Percentiles rank a stretch among this genome's conserved stretches.
Evolutionary conservation across 2,113 vertebrate species (phyloP).

Genomic region (Erinaceus europaeus): DNA sequence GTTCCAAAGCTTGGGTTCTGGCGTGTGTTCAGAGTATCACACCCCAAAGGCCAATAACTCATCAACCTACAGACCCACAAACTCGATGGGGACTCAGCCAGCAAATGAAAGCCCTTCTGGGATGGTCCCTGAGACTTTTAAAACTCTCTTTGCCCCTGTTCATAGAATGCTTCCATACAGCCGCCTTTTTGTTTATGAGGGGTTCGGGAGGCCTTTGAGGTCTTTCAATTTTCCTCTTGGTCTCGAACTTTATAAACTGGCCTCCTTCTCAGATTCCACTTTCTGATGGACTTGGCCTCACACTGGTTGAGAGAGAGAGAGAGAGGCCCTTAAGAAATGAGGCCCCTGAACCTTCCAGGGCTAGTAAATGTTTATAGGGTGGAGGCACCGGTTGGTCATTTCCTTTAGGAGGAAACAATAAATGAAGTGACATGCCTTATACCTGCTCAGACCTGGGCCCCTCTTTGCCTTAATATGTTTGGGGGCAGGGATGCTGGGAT

Average conservation of each 20-base stretch:
- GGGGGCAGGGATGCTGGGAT: neutral
- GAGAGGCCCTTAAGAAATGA: slow-evolving; percentile 59
- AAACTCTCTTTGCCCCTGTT: neutral
- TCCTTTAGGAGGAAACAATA: slow-evolving; percentile 94
- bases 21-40: neutral
- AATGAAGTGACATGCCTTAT: slow-evolving; percentile 86
- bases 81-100: slow-evolving; percentile 1
- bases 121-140: neutral
- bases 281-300: slow-evolving; percentile 70
- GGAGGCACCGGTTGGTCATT: slow-evolving; percentile 87
- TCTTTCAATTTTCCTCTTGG: slow-evolving; percentile 47
- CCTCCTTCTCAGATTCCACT: slow-evolving; percentile 63
- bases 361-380: slow-evolving; percentile 84
- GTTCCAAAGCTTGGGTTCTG: neutral
- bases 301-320: slow-evolving; percentile 66
- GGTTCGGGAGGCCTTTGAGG: neutral
- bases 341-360: slow-evolving; percentile 79
- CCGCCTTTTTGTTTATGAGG: neutral
- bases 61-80: neutral
- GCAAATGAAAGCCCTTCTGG: no score
- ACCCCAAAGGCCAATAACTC: neutral
- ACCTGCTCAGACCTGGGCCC: slow-evolving; percentile 80
- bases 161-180: no score
- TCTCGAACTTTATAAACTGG: slow-evolving; percentile 65
- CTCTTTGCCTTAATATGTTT: slow-evolving; percentile 82